These are phyloP conservation scores for Hypsibius dujardini DNA, from an alignment of 1,140 invertebrate species.

Conservation along the genomic window DNA sequence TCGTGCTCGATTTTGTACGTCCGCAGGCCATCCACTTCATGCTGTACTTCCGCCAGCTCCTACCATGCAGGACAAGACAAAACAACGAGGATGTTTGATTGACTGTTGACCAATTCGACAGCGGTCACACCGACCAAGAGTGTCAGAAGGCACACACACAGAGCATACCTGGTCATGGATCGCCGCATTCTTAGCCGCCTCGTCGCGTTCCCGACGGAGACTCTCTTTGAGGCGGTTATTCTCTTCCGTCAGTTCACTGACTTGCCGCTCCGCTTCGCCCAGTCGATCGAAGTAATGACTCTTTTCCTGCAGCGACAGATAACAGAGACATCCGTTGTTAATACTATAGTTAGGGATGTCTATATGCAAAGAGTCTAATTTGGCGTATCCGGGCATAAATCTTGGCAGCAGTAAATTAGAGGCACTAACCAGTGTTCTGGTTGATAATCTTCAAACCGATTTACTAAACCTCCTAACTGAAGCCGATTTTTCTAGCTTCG, in stretches of 20 bases:
- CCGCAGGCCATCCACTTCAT: not conserved
- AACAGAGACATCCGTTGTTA: too few species aligned
- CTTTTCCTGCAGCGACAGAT: not conserved
- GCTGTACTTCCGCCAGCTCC: not conserved
- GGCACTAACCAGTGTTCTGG: too few species aligned
- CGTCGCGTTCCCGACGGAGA: not conserved
- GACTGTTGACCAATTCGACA: not conserved
- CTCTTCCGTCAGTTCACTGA: slow-evolving; percentile 13
- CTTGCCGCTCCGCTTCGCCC: slow-evolving; percentile 2
- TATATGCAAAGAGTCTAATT: too few species aligned
- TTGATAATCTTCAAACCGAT: too few species aligned
- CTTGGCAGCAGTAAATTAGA: too few species aligned
- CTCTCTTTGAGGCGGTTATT: not conserved
- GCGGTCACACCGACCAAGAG: too few species aligned
- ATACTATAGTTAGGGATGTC: too few species aligned
- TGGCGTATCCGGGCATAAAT: too few species aligned
- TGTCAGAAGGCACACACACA: not conserved
- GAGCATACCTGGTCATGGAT: slow-evolving; percentile 2
- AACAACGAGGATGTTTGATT: not conserved
- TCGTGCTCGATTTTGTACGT: slow-evolving; percentile 10
- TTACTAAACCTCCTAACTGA: too few species aligned
- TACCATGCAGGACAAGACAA: not conserved
- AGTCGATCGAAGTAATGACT: not conserved
- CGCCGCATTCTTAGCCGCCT: not conserved
- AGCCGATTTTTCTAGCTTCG: too few species aligned